phyloP scores from a whole-genome alignment of 2,888 invertebrate species.

The Trypoxylon attenuatum region DNA sequence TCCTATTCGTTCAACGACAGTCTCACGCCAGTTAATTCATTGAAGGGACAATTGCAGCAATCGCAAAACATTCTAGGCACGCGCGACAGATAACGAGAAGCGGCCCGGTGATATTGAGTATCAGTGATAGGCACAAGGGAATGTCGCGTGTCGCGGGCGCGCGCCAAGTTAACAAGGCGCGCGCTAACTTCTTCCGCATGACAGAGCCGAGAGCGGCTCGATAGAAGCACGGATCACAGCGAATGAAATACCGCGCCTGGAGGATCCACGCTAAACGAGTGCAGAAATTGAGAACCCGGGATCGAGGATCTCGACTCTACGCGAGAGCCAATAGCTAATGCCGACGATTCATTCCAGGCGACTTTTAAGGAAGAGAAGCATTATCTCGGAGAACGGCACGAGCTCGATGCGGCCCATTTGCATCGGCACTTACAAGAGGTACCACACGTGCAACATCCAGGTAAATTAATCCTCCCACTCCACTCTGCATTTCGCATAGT shows the following conservation, averaged over 20 bases:
- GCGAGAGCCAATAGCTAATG: constrained; percentile 30
- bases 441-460: constrained; percentile 88
- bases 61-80: too few species aligned
- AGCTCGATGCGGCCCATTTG: constrained; percentile 76
- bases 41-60: too few species aligned
- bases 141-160: not conserved
- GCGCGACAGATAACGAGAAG: too few species aligned
- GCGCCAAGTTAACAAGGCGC: too few species aligned
- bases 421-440: constrained; percentile 84
- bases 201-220: not conserved
- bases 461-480: constrained; percentile 74
- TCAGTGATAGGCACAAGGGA: too few species aligned
- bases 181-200: constrained; percentile 5
- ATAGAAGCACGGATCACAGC: not conserved
- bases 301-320: constrained; percentile 9
- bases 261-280: constrained; percentile 10
- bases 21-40: too few species aligned
- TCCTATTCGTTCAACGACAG: too few species aligned
- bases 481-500: not conserved
- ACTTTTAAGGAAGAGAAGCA: constrained; percentile 64
- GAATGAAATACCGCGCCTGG: constrained; percentile 6
- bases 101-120: too few species aligned
- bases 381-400: constrained; percentile 62
- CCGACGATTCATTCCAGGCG: constrained; percentile 58
- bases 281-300: not conserved